Percentiles rank a stretch among this genome's conserved stretches.
Evolutionary conservation across 2,888 invertebrate species (phyloP).

Genomic region (Scaeva pyrastri): DNA sequence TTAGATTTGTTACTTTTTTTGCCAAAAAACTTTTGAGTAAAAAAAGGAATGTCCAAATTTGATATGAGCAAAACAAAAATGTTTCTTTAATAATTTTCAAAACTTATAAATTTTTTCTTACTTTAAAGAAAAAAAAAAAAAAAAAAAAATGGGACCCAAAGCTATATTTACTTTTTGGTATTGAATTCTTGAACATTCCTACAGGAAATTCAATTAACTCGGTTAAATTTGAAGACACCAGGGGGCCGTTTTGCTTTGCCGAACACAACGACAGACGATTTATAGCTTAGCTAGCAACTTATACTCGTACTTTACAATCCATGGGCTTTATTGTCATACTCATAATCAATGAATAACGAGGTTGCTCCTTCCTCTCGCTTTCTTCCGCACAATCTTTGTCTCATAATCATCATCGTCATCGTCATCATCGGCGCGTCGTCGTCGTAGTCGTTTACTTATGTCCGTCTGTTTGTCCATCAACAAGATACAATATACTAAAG

Average conservation of each 20-base stretch:
- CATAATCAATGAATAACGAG: slow-evolving; percentile 75
- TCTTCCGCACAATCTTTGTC: slow-evolving; percentile 62
- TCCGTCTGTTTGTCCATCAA: slow-evolving; percentile 40
- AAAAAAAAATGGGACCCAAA: slow-evolving; percentile 29
- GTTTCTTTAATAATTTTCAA: too few relatives aligned
- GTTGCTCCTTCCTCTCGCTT: slow-evolving; percentile 61
- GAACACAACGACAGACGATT: slow-evolving; percentile 34
- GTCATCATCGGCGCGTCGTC: background rate
- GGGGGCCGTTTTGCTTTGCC: slow-evolving; percentile 34
- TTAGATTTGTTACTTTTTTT: too few relatives aligned
- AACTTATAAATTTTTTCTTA: too few relatives aligned
- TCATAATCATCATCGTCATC: background rate
- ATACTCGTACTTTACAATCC: slow-evolving; percentile 71
- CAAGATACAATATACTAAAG: slow-evolving; percentile 34
- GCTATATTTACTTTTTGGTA: slow-evolving; percentile 62
- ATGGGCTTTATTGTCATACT: slow-evolving; percentile 71
- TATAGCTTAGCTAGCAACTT: slow-evolving; percentile 53
- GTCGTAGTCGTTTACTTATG: slow-evolving; percentile 9
- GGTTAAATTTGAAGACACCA: slow-evolving; percentile 69
- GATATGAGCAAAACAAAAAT: too few relatives aligned
- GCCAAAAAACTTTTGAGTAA: too few relatives aligned
- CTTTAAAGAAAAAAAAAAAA: background rate
- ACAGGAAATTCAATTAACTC: slow-evolving; percentile 75
- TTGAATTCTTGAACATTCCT: slow-evolving; percentile 67
- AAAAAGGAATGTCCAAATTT: too few relatives aligned